Base-by-base conservation (phyloP, 2,888 invertebrate genomes). In the Bombylius discolor region DNA sequence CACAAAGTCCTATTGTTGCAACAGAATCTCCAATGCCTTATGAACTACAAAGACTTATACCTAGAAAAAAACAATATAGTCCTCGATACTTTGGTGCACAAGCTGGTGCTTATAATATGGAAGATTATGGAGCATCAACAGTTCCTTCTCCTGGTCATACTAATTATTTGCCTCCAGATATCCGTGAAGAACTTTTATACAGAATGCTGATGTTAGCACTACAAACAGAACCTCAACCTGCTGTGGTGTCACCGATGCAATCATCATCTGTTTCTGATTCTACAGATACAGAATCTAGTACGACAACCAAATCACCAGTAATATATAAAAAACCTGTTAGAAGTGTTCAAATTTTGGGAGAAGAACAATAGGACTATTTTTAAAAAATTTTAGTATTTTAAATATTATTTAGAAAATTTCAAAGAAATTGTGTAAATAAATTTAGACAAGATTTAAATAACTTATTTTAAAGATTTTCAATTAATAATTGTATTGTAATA, bases 181-280 rank as follows among this genome's bases (percentile, higher is more conserved):
- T 87, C 23, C 75, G 86, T 57, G 86, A 87, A 68, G 85, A 85
- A 66, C 71, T 87, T 45, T 70, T 87, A 9, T 68, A 85, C 64
- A 79, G 84, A 65, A 86, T 87, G 86, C 71, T 87, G 39, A 81
- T 86, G 66, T 68, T 87, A 57, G 85, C 85, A 0, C 83, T 87
- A 61, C 83, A 83, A 67, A 81, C 83, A 11, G 82, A 84, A 53
- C 81, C 82, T 8, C 81, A 82, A 50, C 47, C 60, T 14, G 42
- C 55, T 4, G 49, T 59, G 45, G 57, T 67, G 4, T 48, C 64
- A 3, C 58, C 65, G 5, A 59, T 64, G 44, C 39, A 54, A 12
- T n/a, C 50, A 12, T 47, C 42, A 45, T 47, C 47, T 7, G 14
- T 33, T 8, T 32, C 54, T 12, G 42, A 49, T 5, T 32, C n/a